These are phyloP conservation scores for Drosophila percnosoma DNA, from an alignment of 2,888 invertebrate genomes.

Conservation along the genomic window DNA sequence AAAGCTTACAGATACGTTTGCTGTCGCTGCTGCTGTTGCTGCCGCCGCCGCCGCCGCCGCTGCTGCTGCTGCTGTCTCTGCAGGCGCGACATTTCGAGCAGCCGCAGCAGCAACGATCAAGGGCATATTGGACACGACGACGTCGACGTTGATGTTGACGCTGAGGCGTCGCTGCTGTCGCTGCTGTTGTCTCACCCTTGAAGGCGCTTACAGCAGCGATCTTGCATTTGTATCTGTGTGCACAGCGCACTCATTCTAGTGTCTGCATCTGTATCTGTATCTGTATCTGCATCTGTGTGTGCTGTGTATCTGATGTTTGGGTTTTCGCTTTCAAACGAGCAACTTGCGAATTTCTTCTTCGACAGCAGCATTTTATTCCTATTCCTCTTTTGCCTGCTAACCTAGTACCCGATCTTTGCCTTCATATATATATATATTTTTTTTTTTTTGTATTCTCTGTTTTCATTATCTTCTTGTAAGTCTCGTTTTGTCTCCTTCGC, in stretches of 20 bases:
- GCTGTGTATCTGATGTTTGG: constrained; percentile 52
- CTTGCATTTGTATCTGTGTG: constrained; percentile 34
- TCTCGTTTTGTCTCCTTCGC: constrained; percentile 54
- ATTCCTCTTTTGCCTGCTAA: constrained; percentile 68
- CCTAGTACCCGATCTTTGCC: constrained; percentile 73
- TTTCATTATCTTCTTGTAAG: constrained; percentile 51
- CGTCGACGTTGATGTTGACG: constrained; percentile 34
- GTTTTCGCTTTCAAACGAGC: constrained; percentile 79
- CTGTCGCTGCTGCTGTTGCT: constrained; percentile 14
- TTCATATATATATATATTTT: constrained; percentile 16
- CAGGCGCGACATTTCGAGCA: constrained; percentile 60
- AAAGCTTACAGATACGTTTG: constrained; percentile 66
- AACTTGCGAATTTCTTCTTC: constrained; percentile 77
- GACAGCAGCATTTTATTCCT: constrained; percentile 48
- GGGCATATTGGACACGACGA: constrained; percentile 80
- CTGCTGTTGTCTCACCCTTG: constrained; percentile 70
- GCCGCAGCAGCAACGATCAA: constrained; percentile 70
- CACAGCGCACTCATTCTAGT: constrained; percentile 16
- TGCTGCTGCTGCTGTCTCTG: not conserved
- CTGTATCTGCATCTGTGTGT: constrained; percentile 23
- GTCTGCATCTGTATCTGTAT: constrained; percentile 9
- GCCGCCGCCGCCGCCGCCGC: not conserved
- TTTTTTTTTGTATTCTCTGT: not conserved
- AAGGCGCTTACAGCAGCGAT: constrained; percentile 72
- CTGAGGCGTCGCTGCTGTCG: constrained; percentile 25